Evolutionary conservation across 2,888 invertebrate species (phyloP).

Genomic region (Clusia tigrina): DNA sequence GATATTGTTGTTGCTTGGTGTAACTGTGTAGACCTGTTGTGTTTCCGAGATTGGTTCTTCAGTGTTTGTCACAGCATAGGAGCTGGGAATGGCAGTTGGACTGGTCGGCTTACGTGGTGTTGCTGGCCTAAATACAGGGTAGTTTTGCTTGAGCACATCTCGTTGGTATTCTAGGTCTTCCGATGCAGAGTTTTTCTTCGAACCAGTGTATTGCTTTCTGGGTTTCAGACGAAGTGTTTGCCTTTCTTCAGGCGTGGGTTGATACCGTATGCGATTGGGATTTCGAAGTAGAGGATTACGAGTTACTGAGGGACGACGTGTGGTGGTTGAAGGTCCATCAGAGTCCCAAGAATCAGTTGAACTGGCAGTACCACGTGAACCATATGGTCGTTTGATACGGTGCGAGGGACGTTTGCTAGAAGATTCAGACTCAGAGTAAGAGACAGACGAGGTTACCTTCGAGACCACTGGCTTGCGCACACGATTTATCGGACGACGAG

Average conservation of each 20-base stretch:
- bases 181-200: constrained; percentile 46
- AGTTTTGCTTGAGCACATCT: constrained; percentile 72
- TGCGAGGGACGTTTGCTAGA: constrained; percentile 55
- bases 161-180: constrained; percentile 70
- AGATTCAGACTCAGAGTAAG: constrained; percentile 56
- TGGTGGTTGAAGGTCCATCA: constrained; percentile 42
- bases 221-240: constrained; percentile 55
- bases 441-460: constrained; percentile 59
- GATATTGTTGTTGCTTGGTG: constrained; percentile 55
- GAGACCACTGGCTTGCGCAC: constrained; percentile 66
- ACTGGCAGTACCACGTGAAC: constrained; percentile 43
- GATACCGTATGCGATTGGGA: constrained; percentile 63
- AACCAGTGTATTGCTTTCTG: constrained; percentile 46
- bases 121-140: constrained; percentile 68
- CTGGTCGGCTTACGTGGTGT: constrained; percentile 51
- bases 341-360: constrained; percentile 31
- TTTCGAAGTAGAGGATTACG: constrained; percentile 60
- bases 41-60: constrained; percentile 55
- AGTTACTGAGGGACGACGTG: constrained; percentile 44
- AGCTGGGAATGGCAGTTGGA: constrained; percentile 55
- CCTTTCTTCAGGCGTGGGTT: constrained; percentile 62
- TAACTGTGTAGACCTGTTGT: constrained; percentile 59
- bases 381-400: constrained; percentile 64
- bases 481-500: constrained; percentile 66
- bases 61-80: constrained; percentile 50